Percentiles rank a stretch among this genome's conserved stretches.
Evolutionary conservation across 1,140 invertebrate species (phyloP).

Genomic region (Rhagoletis pomonella): DNA sequence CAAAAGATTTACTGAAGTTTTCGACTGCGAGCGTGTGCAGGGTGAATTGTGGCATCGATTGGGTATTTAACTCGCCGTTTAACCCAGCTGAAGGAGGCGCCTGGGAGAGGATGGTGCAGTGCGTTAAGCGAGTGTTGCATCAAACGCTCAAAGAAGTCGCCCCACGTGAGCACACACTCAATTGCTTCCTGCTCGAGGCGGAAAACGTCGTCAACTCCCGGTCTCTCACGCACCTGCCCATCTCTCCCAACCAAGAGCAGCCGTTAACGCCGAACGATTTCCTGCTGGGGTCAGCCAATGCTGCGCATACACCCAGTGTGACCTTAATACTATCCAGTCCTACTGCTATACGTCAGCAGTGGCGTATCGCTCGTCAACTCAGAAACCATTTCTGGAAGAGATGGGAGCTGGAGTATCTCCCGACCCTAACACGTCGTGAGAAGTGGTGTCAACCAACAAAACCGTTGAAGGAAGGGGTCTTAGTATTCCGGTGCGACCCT

Average conservation of each 20-base stretch:
- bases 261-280: too few species aligned
- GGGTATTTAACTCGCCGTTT: conserved; percentile 51
- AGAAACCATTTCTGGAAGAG: too few species aligned
- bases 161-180: conserved; percentile 61
- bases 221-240: too few species aligned
- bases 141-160: conserved; percentile 57
- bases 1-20: conserved; percentile 31
- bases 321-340: too few species aligned
- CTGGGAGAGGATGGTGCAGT: conserved; percentile 63
- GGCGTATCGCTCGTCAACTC: too few species aligned
- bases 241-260: too few species aligned
- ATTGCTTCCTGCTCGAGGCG: conserved; percentile 61
- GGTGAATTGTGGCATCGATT: conserved; percentile 51
- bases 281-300: too few species aligned
- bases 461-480: neutral
- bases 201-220: conserved; percentile 58
- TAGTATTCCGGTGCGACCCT: conserved; percentile 55
- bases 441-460: too few species aligned
- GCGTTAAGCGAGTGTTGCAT: conserved; percentile 60
- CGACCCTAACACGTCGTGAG: too few species aligned
- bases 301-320: too few species aligned
- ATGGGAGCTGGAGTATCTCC: too few species aligned
- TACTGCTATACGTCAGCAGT: too few species aligned
- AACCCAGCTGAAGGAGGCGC: conserved; percentile 58
- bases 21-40: conserved; percentile 23